phyloP scores from a whole-genome alignment of 2,797 vertebrate genomes.

The Girardinus metallicus region DNA sequence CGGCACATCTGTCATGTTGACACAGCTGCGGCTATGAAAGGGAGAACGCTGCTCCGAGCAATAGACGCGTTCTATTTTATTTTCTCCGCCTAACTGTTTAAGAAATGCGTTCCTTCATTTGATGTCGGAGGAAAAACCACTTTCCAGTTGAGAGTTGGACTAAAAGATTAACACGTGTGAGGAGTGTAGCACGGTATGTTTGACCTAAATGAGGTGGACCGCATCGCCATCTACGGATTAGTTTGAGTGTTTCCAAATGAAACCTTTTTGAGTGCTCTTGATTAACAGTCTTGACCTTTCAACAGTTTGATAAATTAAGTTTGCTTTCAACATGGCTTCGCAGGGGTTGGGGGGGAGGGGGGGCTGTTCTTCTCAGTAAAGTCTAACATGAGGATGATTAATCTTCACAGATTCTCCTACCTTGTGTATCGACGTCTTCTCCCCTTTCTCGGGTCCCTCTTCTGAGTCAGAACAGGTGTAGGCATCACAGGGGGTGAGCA shows the following conservation, averaged over 20 bases:
- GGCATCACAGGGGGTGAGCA: conserved; percentile 84
- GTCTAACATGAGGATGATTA: conserved; percentile 19
- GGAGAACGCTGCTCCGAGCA: conserved; percentile 74
- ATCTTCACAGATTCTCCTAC: conserved; percentile 66
- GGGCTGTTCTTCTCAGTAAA: conserved; percentile 8
- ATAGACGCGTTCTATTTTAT: conserved; percentile 71
- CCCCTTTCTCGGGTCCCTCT: conserved; percentile 89
- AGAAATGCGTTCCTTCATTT: conserved; percentile 71
- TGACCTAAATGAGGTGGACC: conserved; percentile 51
- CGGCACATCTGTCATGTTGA: conserved; percentile 81
- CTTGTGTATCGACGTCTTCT: conserved; percentile 93
- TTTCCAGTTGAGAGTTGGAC: conserved; percentile 69
- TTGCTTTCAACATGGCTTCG: conserved; percentile 16
- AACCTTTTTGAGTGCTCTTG: conserved; percentile 33
- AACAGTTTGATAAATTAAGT: conserved; percentile 33
- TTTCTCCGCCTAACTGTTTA: conserved; percentile 64
- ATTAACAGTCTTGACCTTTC: conserved; percentile 41
- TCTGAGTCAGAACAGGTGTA: conserved; percentile 93
- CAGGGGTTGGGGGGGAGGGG: neutral
- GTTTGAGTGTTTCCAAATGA: conserved; percentile 44
- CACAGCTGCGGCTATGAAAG: conserved; percentile 84
- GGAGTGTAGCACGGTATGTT: conserved; percentile 50
- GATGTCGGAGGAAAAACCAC: conserved; percentile 72
- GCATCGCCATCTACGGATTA: conserved; percentile 57
- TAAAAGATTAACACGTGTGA: conserved; percentile 70